Percentiles rank a stretch among this genome's conserved stretches.
phyloP scores from a whole-genome alignment of 2,888 invertebrate genomes.

The Ophion ellenae region DNA sequence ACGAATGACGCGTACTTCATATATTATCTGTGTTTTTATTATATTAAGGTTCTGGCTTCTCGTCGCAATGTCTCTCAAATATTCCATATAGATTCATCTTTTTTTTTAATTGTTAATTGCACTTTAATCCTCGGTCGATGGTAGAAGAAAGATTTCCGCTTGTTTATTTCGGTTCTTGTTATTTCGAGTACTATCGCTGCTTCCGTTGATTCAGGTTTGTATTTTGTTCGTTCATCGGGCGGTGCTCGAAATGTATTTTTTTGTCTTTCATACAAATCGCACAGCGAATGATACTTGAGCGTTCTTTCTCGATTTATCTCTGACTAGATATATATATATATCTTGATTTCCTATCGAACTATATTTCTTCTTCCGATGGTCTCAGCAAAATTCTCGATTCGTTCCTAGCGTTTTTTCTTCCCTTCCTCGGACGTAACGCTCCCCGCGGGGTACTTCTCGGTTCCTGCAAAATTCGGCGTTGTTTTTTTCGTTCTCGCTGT shows the following conservation, averaged over 20 bases:
- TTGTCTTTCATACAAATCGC: constrained; percentile 35
- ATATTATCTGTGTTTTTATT: constrained; percentile 62
- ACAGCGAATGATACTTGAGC: constrained; percentile 34
- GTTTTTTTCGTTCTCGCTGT: background rate
- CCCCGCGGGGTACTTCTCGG: constrained; percentile 56
- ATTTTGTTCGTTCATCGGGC: constrained; percentile 19
- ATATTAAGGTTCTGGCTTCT: constrained; percentile 47
- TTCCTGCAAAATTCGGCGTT: constrained; percentile 69
- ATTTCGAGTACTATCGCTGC: constrained; percentile 16
- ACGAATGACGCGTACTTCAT: constrained; percentile 53
- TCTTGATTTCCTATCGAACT: constrained; percentile 10
- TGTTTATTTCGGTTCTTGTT: constrained; percentile 11
- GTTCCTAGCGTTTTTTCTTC: constrained; percentile 18
- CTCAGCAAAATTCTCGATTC: constrained; percentile 34
- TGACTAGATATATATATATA: constrained; percentile 64
- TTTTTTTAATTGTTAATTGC: constrained; percentile 41
- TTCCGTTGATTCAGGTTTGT: constrained; percentile 8
- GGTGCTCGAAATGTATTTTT: constrained; percentile 32
- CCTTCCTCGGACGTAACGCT: constrained; percentile 54
- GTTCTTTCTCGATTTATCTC: constrained; percentile 55
- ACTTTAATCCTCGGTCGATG: constrained; percentile 59
- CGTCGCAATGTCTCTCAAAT: constrained; percentile 51
- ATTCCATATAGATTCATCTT: constrained; percentile 23
- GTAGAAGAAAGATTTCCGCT: constrained; percentile 15
- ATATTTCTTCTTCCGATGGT: constrained; percentile 12